Conservation (phyloP, 1,140 invertebrate genomes). For the Lineus longissimus region DNA sequence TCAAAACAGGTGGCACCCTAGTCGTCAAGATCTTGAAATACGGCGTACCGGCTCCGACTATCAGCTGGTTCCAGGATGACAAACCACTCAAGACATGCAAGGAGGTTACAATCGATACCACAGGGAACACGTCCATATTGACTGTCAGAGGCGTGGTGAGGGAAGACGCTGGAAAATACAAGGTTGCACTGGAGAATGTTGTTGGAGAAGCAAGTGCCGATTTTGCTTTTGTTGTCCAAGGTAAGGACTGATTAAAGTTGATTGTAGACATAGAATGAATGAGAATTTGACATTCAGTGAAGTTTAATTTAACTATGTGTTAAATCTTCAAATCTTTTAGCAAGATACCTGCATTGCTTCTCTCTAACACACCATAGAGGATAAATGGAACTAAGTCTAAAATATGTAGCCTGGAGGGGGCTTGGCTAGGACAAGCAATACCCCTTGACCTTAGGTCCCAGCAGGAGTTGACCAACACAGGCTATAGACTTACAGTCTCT, state of each 20-base stretch:
- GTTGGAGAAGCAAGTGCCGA: slow-evolving; percentile 39
- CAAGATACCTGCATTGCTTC: too few species aligned
- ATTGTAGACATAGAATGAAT: not conserved
- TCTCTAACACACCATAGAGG: too few species aligned
- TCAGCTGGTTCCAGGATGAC: slow-evolving; percentile 82
- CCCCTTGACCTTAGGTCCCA: too few species aligned
- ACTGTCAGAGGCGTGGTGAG: slow-evolving; percentile 61
- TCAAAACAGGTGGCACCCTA: slow-evolving; percentile 45
- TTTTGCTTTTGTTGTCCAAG: slow-evolving; percentile 42
- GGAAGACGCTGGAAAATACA: slow-evolving; percentile 80
- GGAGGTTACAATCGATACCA: slow-evolving; percentile 41
- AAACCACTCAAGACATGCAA: slow-evolving; percentile 53
- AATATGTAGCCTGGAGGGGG: too few species aligned
- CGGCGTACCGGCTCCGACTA: slow-evolving; percentile 85
- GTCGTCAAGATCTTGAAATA: slow-evolving; percentile 60
- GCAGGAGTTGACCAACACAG: too few species aligned
- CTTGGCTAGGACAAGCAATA: too few species aligned
- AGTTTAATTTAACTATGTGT: slow-evolving; percentile 82
- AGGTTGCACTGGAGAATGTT: slow-evolving; percentile 39
- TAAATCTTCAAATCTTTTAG: slow-evolving; percentile 80
- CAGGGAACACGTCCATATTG: slow-evolving; percentile 34
- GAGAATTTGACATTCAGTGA: not conserved
- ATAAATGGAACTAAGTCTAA: too few species aligned
- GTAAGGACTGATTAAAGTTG: slow-evolving; percentile 23
- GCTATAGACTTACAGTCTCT: too few species aligned